phyloP scores from a whole-genome alignment of 2,797 vertebrate genomes.

The Chiloscyllium punctatum region DNA sequence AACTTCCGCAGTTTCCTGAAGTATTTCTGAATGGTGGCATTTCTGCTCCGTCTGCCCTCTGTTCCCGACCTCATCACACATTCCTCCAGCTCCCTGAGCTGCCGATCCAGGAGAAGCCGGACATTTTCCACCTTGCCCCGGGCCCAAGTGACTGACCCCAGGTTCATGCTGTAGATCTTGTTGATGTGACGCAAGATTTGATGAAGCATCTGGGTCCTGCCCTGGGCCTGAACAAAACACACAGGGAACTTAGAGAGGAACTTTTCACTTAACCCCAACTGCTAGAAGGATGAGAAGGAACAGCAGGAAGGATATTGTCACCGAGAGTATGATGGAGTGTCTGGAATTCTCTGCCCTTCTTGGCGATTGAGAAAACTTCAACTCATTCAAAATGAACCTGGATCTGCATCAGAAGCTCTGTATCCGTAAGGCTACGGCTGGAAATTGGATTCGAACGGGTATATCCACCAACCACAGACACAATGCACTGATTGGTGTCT shows the following conservation, averaged over 20 bases:
- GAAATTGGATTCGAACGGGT: too few relatives aligned
- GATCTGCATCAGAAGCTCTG: too few relatives aligned
- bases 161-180: background rate
- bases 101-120: background rate
- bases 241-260: background rate
- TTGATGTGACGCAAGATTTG: background rate
- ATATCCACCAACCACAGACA: too few relatives aligned
- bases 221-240: background rate
- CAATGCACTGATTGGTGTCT: too few relatives aligned
- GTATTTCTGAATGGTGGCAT: background rate
- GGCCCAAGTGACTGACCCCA: background rate
- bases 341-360: too few relatives aligned
- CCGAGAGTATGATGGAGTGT: too few relatives aligned
- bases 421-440: too few relatives aligned
- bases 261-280: background rate
- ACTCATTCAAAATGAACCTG: too few relatives aligned
- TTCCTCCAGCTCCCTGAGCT: background rate
- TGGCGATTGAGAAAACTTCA: too few relatives aligned
- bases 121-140: background rate
- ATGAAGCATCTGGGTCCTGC: background rate
- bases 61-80: background rate
- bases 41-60: background rate
- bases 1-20: background rate
- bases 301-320: too few relatives aligned
- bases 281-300: too few relatives aligned